These are phyloP conservation scores for Diglossa cyanea DNA, from an alignment of 2,797 vertebrate species.

Conservation along the genomic window DNA sequence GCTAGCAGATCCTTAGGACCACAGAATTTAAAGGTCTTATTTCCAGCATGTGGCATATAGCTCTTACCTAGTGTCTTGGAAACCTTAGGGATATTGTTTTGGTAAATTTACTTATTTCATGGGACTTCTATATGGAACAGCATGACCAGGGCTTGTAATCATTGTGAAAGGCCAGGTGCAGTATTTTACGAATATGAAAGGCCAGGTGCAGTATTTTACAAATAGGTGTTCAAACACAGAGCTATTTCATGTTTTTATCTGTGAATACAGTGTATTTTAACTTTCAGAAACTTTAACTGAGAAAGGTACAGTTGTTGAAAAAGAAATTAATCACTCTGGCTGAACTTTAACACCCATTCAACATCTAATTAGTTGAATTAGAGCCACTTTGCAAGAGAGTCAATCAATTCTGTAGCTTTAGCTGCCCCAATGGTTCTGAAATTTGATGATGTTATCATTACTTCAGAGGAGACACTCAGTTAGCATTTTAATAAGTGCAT, in stretches of 20 bases:
- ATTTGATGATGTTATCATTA: constrained; percentile 81
- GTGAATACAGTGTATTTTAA: constrained; percentile 34
- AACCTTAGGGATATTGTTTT: background rate
- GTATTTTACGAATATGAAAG: constrained; percentile 37
- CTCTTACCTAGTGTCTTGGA: background rate
- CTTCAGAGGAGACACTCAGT: constrained; percentile 59
- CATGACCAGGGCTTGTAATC: background rate
- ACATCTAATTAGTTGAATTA: constrained; percentile 79
- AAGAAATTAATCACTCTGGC: constrained; percentile 68
- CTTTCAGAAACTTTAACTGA: constrained; percentile 70
- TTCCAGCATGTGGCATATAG: background rate
- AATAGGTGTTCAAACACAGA: constrained; percentile 30
- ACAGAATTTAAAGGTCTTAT: background rate
- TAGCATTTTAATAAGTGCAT: constrained; percentile 73
- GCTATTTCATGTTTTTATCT: background rate
- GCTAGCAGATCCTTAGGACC: background rate
- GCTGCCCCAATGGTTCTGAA: constrained; percentile 70
- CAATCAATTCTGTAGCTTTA: constrained; percentile 76
- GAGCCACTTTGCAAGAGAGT: constrained; percentile 68
- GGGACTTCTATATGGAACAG: background rate
- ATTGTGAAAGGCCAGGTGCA: background rate
- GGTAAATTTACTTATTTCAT: background rate
- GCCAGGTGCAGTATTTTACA: constrained; percentile 1
- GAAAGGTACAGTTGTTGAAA: constrained; percentile 60
- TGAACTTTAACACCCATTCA: constrained; percentile 76